phyloP scores from a whole-genome alignment of 2,888 invertebrate genomes.

The Leucoma salicis region DNA sequence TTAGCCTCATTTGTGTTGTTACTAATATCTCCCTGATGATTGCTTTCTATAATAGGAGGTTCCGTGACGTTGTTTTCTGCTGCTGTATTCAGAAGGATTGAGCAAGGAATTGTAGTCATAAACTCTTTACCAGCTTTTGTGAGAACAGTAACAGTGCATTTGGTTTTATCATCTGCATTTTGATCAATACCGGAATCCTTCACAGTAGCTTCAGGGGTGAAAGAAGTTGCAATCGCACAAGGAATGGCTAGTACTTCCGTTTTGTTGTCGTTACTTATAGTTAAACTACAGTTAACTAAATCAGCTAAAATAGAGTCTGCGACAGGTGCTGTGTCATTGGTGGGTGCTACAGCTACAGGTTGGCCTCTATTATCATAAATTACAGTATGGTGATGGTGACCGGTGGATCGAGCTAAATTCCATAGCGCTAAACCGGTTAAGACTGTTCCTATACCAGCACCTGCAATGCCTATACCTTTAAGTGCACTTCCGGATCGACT shows the following conservation, averaged over 20 bases:
- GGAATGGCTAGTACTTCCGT: slow-evolving; percentile 76
- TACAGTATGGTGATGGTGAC: slow-evolving; percentile 66
- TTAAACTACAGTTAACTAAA: slow-evolving; percentile 71
- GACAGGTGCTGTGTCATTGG: slow-evolving; percentile 51
- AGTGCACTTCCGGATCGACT: slow-evolving; percentile 60
- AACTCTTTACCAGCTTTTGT: slow-evolving; percentile 67
- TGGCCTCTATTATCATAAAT: slow-evolving; percentile 75
- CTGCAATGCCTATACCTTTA: slow-evolving; percentile 70
- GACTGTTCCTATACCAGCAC: slow-evolving; percentile 73
- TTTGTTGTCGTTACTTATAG: slow-evolving; percentile 60
- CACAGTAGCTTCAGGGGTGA: slow-evolving; percentile 69
- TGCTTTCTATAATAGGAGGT: slow-evolving; percentile 39
- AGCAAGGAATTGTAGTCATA: slow-evolving; percentile 76
- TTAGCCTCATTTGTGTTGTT: slow-evolving; percentile 17
- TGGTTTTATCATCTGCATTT: slow-evolving; percentile 58
- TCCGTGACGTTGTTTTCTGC: slow-evolving; percentile 78
- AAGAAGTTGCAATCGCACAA: slow-evolving; percentile 76
- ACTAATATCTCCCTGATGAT: slow-evolving; percentile 28
- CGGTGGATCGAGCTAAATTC: slow-evolving; percentile 76
- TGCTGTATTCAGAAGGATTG: slow-evolving; percentile 67
- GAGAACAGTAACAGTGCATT: slow-evolving; percentile 70
- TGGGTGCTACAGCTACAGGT: slow-evolving; percentile 68
- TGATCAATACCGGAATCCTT: slow-evolving; percentile 52
- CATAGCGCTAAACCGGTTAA: slow-evolving; percentile 75
- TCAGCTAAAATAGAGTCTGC: slow-evolving; percentile 66